Percentiles rank a stretch among this genome's conserved stretches.
These are phyloP conservation scores for Eilema sororculum DNA, from an alignment of 2,888 invertebrate genomes.

Conservation along the genomic window DNA sequence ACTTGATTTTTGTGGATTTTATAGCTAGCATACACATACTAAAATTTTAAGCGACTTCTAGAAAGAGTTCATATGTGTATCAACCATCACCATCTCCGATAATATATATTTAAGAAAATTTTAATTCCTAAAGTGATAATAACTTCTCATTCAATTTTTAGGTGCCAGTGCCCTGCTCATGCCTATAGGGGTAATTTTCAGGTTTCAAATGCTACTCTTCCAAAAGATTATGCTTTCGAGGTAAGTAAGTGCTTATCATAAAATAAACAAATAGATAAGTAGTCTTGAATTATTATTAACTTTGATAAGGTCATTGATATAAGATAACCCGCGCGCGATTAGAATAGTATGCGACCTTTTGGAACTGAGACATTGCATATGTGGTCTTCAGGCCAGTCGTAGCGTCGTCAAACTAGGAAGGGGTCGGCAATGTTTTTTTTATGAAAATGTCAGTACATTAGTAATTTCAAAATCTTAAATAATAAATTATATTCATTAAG, in stretches of 20 bases:
- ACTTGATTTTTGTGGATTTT: neutral
- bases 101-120: too few relatives aligned
- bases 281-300: neutral
- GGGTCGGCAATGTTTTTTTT: too few relatives aligned
- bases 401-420: too few relatives aligned
- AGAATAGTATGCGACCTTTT: too few relatives aligned
- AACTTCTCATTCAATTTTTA: slow-evolving; percentile 48
- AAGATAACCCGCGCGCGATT: too few relatives aligned
- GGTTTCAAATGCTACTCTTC: slow-evolving; percentile 81
- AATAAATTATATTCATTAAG: too few relatives aligned
- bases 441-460: too few relatives aligned
- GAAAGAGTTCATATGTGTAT: neutral
- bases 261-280: neutral
- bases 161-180: slow-evolving; percentile 93
- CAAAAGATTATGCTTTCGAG: slow-evolving; percentile 93
- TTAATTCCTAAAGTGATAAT: neutral
- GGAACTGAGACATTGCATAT: too few relatives aligned
- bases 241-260: slow-evolving; percentile 68
- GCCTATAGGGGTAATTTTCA: slow-evolving; percentile 86
- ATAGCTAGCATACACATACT: neutral
- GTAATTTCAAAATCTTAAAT: too few relatives aligned
- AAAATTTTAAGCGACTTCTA: neutral
- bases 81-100: neutral
- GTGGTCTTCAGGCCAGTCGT: too few relatives aligned
- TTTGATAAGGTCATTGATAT: neutral